Percentiles rank a stretch among this genome's conserved stretches.
Conservation (phyloP, 1,140 invertebrate genomes). For the Caerostris darwini region DNA sequence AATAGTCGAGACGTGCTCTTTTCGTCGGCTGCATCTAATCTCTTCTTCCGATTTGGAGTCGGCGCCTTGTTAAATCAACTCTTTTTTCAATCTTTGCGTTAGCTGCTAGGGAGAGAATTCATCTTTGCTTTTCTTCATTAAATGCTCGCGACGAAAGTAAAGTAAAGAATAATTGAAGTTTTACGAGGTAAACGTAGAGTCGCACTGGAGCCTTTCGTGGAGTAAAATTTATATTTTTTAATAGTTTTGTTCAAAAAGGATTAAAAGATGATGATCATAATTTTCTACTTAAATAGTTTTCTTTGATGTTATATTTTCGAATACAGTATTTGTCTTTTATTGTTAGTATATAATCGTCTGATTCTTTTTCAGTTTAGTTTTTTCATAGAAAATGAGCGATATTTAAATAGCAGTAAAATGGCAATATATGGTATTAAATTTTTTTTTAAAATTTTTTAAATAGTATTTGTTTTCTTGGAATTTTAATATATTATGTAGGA, state of each 20-base stretch:
- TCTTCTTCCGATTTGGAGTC: slow-evolving; percentile 2
- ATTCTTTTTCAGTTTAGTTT: no score
- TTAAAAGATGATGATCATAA: slow-evolving; percentile 5
- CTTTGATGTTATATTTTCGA: no score
- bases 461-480: no score
- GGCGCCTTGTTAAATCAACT: slow-evolving; percentile 11
- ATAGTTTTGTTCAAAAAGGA: not conserved
- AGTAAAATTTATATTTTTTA: slow-evolving; percentile 8
- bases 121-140: slow-evolving; percentile 24
- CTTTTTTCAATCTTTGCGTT: slow-evolving; percentile 23
- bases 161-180: slow-evolving; percentile 29
- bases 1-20: slow-evolving; percentile 26
- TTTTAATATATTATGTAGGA: no score
- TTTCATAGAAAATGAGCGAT: no score
- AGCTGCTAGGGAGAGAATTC: not conserved
- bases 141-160: slow-evolving; percentile 6
- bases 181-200: slow-evolving; percentile 32
- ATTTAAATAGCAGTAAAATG: no score
- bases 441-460: no score
- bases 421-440: no score
- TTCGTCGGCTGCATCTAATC: not conserved
- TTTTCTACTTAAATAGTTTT: no score
- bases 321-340: no score
- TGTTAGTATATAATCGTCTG: no score
- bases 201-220: not conserved